Conservation (phyloP, 2,797 vertebrate genomes). For the Xenops minutus region DNA sequence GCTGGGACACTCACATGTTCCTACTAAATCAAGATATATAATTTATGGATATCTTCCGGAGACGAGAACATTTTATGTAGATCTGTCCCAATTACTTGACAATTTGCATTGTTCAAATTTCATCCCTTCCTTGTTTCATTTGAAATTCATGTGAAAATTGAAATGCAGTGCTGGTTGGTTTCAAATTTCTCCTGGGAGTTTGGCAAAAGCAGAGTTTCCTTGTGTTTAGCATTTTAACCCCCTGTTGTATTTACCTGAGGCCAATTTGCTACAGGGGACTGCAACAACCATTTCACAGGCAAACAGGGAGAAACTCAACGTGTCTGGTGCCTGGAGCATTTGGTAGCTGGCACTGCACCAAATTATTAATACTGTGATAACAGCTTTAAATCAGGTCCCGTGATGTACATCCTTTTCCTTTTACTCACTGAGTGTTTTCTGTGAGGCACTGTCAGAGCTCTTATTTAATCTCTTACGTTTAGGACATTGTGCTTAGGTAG, state of each 20-base stretch:
- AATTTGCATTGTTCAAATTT: conserved; percentile 1
- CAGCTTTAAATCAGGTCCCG: neutral
- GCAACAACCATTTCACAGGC: neutral
- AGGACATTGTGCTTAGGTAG: neutral
- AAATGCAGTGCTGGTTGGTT: neutral
- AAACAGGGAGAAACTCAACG: rapidly evolving
- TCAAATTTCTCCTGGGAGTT: neutral
- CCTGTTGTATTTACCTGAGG: neutral
- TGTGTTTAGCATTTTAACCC: neutral
- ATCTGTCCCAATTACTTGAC: conserved; percentile 13
- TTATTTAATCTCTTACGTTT: neutral
- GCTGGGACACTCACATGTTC: neutral
- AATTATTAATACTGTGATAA: neutral
- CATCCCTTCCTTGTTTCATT: neutral
- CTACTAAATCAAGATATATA: neutral
- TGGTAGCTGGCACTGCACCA: neutral
- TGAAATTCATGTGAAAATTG: conserved; percentile 38
- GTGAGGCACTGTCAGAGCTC: neutral
- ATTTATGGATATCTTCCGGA: neutral
- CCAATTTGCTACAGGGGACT: neutral
- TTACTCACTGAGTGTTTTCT: neutral
- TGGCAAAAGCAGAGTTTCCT: neutral
- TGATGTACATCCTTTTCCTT: neutral
- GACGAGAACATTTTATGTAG: neutral
- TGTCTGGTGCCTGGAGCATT: neutral